Conservation (phyloP, 2,797 vertebrate genomes). For the Nyctalus aviator region DNA sequence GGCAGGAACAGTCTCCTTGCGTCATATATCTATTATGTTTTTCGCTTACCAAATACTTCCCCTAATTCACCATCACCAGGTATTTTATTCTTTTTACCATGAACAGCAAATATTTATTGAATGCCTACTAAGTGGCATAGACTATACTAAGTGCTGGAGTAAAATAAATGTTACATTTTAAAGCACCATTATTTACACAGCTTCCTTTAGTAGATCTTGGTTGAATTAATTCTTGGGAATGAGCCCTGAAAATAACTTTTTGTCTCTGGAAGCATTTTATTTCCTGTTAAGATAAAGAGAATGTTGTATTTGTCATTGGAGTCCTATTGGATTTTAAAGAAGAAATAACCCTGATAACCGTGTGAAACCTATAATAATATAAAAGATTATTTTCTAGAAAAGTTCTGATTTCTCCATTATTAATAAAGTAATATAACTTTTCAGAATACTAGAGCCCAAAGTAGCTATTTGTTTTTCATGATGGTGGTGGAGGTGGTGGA, state of each 20-base stretch:
- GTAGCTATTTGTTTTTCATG: slow-evolving; percentile 19
- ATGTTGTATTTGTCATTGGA: slow-evolving; percentile 2
- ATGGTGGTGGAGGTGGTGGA: background rate
- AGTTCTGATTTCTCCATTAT: background rate
- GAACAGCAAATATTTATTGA: background rate
- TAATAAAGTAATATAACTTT: background rate
- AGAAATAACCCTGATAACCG: background rate
- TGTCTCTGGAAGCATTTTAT: slow-evolving; percentile 21
- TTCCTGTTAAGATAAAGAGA: slow-evolving; percentile 5
- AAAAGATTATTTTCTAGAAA: slow-evolving; percentile 40
- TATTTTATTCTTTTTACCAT: slow-evolving; percentile 80
- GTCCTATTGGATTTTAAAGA: background rate
- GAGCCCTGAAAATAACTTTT: slow-evolving; percentile 20
- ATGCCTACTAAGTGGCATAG: background rate
- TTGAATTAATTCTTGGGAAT: slow-evolving; percentile 61
- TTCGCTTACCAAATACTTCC: slow-evolving; percentile 96
- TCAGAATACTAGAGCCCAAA: background rate
- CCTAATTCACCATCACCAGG: slow-evolving; percentile 97
- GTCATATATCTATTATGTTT: slow-evolving; percentile 98
- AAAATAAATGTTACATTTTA: slow-evolving; percentile 37
- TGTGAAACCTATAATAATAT: background rate
- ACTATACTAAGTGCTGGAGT: background rate
- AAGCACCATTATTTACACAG: background rate
- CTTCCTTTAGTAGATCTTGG: slow-evolving; percentile 54
- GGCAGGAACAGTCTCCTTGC: slow-evolving; percentile 97